Evolutionary conservation across 2,113 vertebrate genomes (phyloP).

Genomic region (Macrotus californicus): DNA sequence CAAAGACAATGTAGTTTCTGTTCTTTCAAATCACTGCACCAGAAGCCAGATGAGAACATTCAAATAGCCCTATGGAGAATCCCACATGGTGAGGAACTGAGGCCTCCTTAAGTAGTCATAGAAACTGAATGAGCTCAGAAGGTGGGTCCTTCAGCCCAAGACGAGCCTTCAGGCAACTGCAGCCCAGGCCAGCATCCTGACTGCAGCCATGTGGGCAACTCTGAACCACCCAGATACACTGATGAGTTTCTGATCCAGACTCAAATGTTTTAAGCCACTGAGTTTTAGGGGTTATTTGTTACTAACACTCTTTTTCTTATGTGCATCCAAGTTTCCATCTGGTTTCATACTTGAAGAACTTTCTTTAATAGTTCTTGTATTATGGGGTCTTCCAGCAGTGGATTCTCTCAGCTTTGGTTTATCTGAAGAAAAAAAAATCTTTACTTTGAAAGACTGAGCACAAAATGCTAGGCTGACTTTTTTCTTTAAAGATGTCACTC

Average conservation of each 20-base stretch:
- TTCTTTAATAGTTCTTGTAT: background rate
- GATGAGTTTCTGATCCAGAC: background rate
- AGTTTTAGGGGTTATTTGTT: background rate
- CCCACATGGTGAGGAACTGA: background rate
- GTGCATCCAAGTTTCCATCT: background rate
- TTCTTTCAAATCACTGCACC: background rate
- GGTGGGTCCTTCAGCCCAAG: background rate
- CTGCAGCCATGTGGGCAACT: background rate
- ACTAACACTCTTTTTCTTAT: background rate
- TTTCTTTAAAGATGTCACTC: background rate
- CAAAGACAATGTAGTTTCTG: background rate
- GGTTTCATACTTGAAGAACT: background rate
- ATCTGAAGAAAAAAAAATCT: background rate
- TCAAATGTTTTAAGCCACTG: background rate
- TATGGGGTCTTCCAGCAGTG: background rate
- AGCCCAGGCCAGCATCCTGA: background rate
- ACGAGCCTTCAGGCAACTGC: background rate
- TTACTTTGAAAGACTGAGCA: background rate
- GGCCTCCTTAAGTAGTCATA: background rate
- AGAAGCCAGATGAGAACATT: background rate
- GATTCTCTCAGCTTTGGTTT: background rate
- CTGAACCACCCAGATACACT: background rate
- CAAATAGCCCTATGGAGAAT: background rate
- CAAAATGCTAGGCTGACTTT: background rate
- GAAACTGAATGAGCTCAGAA: background rate